Conservation (phyloP, 1,140 invertebrate species). For the Temnothorax nylanderi region DNA sequence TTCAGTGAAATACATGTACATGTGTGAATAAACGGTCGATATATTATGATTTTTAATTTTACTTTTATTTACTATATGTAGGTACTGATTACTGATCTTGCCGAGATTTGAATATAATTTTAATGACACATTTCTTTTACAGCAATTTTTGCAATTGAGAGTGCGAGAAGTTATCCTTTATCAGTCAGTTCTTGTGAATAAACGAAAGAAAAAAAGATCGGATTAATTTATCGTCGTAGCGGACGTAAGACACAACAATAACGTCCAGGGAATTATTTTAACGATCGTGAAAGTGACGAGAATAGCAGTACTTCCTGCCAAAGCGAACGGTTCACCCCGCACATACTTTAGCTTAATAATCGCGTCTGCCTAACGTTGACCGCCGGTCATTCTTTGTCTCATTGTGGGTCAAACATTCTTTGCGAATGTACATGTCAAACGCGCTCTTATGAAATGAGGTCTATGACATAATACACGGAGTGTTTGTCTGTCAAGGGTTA, state of each 20-base stretch:
- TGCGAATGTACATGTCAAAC: slow-evolving; percentile 32
- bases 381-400: slow-evolving; percentile 41
- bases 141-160: background rate
- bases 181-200: background rate
- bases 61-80: too few species aligned
- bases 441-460: background rate
- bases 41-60: too few species aligned
- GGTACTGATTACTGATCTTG: too few species aligned
- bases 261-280: slow-evolving; percentile 51
- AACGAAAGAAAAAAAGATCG: background rate
- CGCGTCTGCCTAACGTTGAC: slow-evolving; percentile 51
- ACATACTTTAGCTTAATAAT: slow-evolving; percentile 63
- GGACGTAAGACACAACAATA: slow-evolving; percentile 40
- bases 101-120: too few species aligned
- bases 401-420: slow-evolving; percentile 45
- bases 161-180: background rate
- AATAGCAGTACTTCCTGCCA: slow-evolving; percentile 60
- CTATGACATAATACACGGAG: slow-evolving; percentile 30
- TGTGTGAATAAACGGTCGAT: too few species aligned
- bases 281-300: slow-evolving; percentile 54
- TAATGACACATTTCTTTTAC: too few species aligned
- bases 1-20: too few species aligned
- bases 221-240: slow-evolving; percentile 7
- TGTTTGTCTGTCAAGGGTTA: slow-evolving; percentile 32
- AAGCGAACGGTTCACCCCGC: slow-evolving; percentile 51